These are phyloP conservation scores for Corythucha ciliata DNA, from an alignment of 2,888 invertebrate genomes.

Conservation along the genomic window DNA sequence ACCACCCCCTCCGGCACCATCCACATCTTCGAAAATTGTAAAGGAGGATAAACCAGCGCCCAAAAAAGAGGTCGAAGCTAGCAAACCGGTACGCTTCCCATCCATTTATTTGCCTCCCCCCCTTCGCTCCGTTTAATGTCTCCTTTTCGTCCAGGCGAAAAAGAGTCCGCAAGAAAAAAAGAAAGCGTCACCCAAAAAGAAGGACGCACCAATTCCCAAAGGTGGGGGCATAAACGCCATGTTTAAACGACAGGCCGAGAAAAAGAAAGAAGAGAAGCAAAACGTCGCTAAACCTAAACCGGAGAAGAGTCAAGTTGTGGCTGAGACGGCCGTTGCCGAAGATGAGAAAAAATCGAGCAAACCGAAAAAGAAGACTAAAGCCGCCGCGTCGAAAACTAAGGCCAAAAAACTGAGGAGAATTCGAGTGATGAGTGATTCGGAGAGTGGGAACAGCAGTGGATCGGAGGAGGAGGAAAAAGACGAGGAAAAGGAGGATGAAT, in stretches of 20 bases:
- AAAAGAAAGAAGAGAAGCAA: constrained; percentile 12
- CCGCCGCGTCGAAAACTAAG: neutral
- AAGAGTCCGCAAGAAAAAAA: constrained; percentile 2
- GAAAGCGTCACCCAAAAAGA: constrained; percentile 17
- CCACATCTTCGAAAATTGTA: too few species aligned
- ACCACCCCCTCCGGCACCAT: too few species aligned
- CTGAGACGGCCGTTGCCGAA: neutral
- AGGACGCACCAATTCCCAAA: constrained; percentile 11
- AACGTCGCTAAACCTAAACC: neutral
- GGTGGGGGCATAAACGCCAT: constrained; percentile 18
- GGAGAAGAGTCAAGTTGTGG: neutral
- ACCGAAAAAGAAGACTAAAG: neutral
- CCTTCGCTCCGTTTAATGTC: too few species aligned
- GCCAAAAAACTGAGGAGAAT: constrained; percentile 28
- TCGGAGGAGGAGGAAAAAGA: constrained; percentile 14
- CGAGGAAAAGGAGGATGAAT: neutral
- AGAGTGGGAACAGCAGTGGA: too few species aligned
- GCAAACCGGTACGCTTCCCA: too few species aligned
- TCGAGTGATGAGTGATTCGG: constrained; percentile 25
- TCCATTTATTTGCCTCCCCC: too few species aligned
- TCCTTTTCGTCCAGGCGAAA: constrained; percentile 8
- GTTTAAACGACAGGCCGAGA: constrained; percentile 22
- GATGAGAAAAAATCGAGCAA: neutral
- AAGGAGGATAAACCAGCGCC: too few species aligned
- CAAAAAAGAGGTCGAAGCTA: too few species aligned